Conservation (phyloP, 2,888 invertebrate genomes). For the Cabera pusaria region DNA sequence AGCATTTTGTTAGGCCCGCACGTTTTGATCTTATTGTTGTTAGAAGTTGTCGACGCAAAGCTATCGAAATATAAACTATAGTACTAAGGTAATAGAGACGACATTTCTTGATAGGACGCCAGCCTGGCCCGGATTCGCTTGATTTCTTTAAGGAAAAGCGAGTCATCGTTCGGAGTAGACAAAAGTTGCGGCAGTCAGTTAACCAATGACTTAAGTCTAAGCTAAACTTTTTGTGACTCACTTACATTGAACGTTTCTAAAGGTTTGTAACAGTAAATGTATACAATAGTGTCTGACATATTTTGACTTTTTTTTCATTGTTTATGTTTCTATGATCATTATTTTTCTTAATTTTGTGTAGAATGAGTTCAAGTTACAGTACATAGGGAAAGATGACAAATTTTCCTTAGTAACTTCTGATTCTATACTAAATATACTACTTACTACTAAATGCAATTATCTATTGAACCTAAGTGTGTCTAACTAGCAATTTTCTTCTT, state of each 20-base stretch:
- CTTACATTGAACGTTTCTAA: constrained; percentile 16
- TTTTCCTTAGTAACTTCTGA: too few relatives aligned
- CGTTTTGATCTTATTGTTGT: constrained; percentile 57
- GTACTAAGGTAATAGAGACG: constrained; percentile 37
- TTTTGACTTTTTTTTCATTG: constrained; percentile 13
- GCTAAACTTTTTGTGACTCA: constrained; percentile 20
- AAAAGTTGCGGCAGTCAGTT: constrained; percentile 39
- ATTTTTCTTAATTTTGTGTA: constrained; percentile 2
- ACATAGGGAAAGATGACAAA: too few relatives aligned
- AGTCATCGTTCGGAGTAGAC: constrained; percentile 47
- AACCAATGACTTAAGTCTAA: constrained; percentile 16
- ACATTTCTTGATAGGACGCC: constrained; percentile 34
- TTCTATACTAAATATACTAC: too few relatives aligned
- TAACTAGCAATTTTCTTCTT: too few relatives aligned
- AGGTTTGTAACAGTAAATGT: constrained; percentile 18
- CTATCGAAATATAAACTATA: constrained; percentile 40
- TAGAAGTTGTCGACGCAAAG: constrained; percentile 31
- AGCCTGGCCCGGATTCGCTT: constrained; percentile 61
- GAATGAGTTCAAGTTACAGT: too few relatives aligned
- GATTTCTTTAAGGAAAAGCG: constrained; percentile 61
- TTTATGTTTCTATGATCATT: constrained; percentile 6
- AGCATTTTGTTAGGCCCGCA: constrained; percentile 53
- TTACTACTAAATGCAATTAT: too few relatives aligned
- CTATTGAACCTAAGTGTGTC: too few relatives aligned
- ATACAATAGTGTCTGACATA: constrained; percentile 14